Percentiles rank a stretch among this genome's conserved stretches.
These are phyloP conservation scores for Aplocera efformata DNA, from an alignment of 2,888 invertebrate genomes.

Conservation along the genomic window DNA sequence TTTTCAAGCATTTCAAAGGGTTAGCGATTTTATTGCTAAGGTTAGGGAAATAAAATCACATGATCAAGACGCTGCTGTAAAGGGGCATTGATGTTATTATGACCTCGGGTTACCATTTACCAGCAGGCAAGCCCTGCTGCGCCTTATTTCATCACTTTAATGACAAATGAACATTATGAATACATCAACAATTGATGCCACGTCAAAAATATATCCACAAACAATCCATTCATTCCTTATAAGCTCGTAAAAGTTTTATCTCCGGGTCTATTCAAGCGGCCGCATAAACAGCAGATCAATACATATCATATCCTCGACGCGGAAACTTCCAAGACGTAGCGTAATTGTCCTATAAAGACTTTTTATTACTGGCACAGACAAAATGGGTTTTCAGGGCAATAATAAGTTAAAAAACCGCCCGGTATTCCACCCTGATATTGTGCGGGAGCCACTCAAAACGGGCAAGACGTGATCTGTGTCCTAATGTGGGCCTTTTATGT, in stretches of 20 bases:
- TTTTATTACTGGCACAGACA: conserved; percentile 50
- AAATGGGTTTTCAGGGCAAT: conserved; percentile 60
- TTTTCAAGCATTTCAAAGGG: no score
- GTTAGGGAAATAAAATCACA: no score
- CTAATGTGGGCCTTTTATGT: conserved; percentile 49
- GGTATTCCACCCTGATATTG: conserved; percentile 60
- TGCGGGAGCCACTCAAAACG: conserved; percentile 60
- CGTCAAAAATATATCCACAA: no score
- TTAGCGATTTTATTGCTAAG: no score
- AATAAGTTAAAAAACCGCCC: conserved; percentile 63
- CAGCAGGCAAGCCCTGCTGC: no score
- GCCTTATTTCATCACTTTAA: no score
- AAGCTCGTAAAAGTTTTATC: conserved; percentile 1
- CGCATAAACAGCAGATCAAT: conserved; percentile 4
- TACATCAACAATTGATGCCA: no score
- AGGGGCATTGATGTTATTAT: no score
- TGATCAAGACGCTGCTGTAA: no score
- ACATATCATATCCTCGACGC: background rate
- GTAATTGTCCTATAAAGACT: conserved; percentile 42
- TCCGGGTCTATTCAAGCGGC: background rate
- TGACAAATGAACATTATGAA: no score
- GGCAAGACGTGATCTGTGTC: conserved; percentile 58
- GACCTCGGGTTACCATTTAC: no score
- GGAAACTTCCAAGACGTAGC: conserved; percentile 28
- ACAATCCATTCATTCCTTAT: background rate